Evolutionary conservation across 2,113 vertebrate species (phyloP).

Genomic region (Otus sunia): DNA sequence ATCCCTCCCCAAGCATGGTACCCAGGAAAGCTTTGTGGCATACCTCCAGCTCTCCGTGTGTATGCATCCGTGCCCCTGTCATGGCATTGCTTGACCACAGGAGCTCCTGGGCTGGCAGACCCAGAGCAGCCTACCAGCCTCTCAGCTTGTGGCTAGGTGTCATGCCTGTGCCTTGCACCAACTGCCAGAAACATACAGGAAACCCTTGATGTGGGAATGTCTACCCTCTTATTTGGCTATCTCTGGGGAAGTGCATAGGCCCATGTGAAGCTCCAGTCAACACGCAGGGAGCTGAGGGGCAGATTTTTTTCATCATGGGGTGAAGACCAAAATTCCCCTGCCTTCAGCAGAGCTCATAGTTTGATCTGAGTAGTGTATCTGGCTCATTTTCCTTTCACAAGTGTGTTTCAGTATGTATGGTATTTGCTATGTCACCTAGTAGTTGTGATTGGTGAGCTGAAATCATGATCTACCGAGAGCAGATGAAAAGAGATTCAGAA

Average conservation of each 20-base stretch:
- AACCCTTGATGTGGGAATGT: background rate
- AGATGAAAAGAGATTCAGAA: background rate
- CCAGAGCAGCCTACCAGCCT: background rate
- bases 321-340: background rate
- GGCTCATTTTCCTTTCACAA: background rate
- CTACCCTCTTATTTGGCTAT: background rate
- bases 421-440: background rate
- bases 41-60: background rate
- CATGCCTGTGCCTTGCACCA: background rate
- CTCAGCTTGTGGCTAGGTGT: background rate
- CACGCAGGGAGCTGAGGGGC: accelerated
- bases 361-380: background rate
- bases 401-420: background rate
- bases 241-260: background rate
- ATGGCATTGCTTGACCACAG: background rate
- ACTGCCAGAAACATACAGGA: background rate
- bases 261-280: background rate
- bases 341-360: background rate
- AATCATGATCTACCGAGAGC: accelerated
- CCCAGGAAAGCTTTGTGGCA: background rate
- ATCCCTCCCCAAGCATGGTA: accelerated
- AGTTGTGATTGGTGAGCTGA: background rate
- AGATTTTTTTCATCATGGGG: background rate
- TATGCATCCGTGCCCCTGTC: background rate
- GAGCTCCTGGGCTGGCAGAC: background rate